Evolutionary conservation across 2,113 vertebrate species (phyloP).

Genomic region (Motacilla tschutschensis): DNA sequence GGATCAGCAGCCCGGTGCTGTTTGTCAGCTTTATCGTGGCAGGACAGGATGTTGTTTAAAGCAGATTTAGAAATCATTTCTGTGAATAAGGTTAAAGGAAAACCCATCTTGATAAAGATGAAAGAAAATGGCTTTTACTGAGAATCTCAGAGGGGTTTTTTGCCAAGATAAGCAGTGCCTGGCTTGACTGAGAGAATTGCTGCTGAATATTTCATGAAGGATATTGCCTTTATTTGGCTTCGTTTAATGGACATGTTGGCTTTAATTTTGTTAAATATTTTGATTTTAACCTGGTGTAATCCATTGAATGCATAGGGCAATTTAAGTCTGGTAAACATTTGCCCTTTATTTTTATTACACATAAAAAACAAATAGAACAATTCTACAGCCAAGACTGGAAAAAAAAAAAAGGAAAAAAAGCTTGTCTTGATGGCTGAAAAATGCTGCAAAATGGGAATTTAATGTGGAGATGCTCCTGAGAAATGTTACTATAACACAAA

Average conservation of each 20-base stretch:
- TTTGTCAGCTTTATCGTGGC: neutral
- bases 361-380: neutral
- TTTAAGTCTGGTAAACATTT: neutral
- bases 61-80: slow-evolving; percentile 37
- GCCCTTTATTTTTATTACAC: neutral
- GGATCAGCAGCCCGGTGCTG: neutral
- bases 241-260: neutral
- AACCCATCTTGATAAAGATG: slow-evolving; percentile 33
- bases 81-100: slow-evolving; percentile 36
- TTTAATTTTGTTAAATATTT: slow-evolving; percentile 21
- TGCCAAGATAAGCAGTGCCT: slow-evolving; percentile 36
- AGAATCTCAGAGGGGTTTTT: neutral
- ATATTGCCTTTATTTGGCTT: slow-evolving; percentile 1
- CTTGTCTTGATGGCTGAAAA: neutral
- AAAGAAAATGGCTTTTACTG: slow-evolving; percentile 27
- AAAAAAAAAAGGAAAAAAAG: neutral
- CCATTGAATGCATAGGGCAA: neutral
- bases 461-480: neutral
- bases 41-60: neutral
- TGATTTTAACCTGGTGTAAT: neutral
- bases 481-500: neutral
- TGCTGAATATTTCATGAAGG: neutral
- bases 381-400: neutral
- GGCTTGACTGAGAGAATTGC: neutral
- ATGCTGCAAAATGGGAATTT: neutral